Percentiles rank a stretch among this genome's conserved stretches.
Evolutionary conservation across 1,140 invertebrate genomes (phyloP).

Genomic region (Hormaphis cornu): DNA sequence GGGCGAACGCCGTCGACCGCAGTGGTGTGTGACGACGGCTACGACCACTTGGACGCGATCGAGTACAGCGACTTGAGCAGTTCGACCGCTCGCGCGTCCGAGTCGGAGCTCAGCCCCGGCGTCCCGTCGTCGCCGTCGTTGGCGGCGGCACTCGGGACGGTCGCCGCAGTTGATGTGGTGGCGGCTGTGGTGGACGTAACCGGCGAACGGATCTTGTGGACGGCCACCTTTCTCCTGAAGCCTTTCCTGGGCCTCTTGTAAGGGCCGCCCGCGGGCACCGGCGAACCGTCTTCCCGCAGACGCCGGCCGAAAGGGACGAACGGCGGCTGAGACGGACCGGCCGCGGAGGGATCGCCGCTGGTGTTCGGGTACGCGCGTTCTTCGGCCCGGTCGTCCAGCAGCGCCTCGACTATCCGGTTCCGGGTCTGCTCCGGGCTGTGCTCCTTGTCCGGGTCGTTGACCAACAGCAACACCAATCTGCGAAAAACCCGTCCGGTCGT

Average conservation of each 20-base stretch:
- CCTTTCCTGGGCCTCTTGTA: conserved; percentile 1
- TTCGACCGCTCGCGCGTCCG: conserved; percentile 67
- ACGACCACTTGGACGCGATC: conserved; percentile 62
- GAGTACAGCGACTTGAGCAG: conserved; percentile 69
- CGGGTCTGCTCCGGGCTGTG: conserved; percentile 10
- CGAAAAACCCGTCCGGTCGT: too few species aligned
- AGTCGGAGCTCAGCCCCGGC: conserved; percentile 37
- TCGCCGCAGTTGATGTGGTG: conserved; percentile 7
- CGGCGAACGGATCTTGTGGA: background rate
- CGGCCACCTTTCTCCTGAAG: background rate
- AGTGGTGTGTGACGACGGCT: conserved; percentile 42
- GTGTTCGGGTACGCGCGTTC: background rate
- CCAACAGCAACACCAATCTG: conserved; percentile 57
- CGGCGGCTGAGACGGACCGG: background rate
- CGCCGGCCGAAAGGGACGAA: conserved; percentile 1
- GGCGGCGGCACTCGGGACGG: background rate
- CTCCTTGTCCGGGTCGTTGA: conserved; percentile 45
- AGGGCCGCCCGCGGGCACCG: background rate
- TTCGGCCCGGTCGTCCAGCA: conserved; percentile 31
- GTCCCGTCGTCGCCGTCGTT: background rate
- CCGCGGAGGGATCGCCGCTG: background rate
- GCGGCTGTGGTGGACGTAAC: background rate
- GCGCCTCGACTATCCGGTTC: conserved; percentile 6
- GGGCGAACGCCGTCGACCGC: background rate
- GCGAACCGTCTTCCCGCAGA: background rate